phyloP scores from a whole-genome alignment of 2,888 invertebrate genomes.

The Metopia argyrocephala region DNA sequence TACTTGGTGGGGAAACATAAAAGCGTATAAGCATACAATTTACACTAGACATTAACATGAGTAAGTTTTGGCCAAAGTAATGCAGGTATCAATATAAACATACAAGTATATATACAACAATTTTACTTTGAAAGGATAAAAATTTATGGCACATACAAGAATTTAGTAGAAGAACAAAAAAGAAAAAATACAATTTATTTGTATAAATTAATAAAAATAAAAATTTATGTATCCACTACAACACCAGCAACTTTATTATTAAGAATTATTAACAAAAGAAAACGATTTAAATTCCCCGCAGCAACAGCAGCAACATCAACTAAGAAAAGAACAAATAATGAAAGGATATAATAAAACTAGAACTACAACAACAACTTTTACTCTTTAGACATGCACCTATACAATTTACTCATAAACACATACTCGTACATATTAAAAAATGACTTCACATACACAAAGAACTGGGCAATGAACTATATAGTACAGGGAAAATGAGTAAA shows the following conservation, averaged over 20 bases:
- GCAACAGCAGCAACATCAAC: constrained; percentile 35
- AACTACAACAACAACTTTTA: constrained; percentile 5
- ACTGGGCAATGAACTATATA: constrained; percentile 44
- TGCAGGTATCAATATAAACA: constrained; percentile 38
- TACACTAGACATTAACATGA: background rate
- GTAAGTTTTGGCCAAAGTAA: constrained; percentile 19
- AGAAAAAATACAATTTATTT: constrained; percentile 36
- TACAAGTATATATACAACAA: background rate
- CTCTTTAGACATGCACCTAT: background rate
- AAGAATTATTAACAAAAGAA: constrained; percentile 61
- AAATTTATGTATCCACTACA: constrained; percentile 38
- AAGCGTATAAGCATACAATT: background rate
- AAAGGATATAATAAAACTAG: constrained; percentile 44
- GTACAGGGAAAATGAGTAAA: background rate
- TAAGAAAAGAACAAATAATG: constrained; percentile 50
- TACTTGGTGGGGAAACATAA: background rate
- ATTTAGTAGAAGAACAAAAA: constrained; percentile 30
- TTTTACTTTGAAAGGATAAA: constrained; percentile 21
- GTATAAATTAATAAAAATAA: constrained; percentile 56
- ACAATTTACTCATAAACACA: background rate
- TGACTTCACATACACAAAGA: background rate
- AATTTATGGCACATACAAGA: constrained; percentile 28
- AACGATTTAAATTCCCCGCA: constrained; percentile 37
- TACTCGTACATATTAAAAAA: background rate
- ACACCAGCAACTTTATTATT: constrained; percentile 53